Base-by-base conservation (phyloP, 2,888 invertebrate species). In the Aquatica leii region DNA sequence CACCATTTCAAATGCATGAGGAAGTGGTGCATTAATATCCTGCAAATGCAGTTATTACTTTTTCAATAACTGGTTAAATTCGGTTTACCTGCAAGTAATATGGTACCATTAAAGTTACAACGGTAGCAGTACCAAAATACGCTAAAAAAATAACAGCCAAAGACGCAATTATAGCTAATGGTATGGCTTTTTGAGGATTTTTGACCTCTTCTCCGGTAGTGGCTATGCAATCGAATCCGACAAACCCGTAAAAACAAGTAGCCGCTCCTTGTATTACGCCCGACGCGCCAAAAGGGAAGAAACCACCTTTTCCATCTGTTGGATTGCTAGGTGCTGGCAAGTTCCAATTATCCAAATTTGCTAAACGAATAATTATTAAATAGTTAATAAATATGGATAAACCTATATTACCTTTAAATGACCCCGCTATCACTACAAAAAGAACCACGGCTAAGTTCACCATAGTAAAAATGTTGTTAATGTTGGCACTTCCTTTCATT, bases 211-310 rank as follows among this genome's bases (percentile, higher is more conserved):
- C 97, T 4, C 95, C 92, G 11, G 92, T 90, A 0, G 93, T 92
- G 14, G 93, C 93, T 61, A 93, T 94, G 77, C 92, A 92, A 82
- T 97, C 97, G 82, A 97, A 97, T 0, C 96, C 96, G 62, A 97
- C 93, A 76, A 95, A 97, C 3, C 94, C 95, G 78, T 95, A 97
- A 82, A 97, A 97, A 78, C 93, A 94, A 3, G 88, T 90, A 0
- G 93, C 92, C 0, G 93, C 92, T 0, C 94, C 94, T 65, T 87
- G 87, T 69, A 94, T 88, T 71, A 93, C 87, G 1, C 93, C 95
- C 0, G 87, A 84, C 20, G 92, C 74, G 0, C 95, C 95, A 79
- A 89, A 95, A 0, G 95, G 95, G 63, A 91, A 88, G 80, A 95
- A 95, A 2, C 95, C 95, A 0, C 95, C 95, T 6, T 77, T 78